Evolutionary conservation across 2,113 vertebrate genomes (phyloP), one percentile per base, ranked within the genome.

Genomic region (Origma solitaria): DNA sequence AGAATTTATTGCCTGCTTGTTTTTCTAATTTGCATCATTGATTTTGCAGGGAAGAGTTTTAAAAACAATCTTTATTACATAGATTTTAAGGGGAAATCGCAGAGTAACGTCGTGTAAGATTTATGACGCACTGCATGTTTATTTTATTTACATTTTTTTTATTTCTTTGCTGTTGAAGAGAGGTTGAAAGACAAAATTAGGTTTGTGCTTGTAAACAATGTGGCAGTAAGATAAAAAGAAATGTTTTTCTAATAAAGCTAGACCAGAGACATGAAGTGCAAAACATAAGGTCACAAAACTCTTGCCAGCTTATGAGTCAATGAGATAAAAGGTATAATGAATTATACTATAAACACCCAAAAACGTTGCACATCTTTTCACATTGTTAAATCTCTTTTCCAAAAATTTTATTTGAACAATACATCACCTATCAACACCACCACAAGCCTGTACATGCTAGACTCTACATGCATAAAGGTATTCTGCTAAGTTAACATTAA

Each of bases 1-100:
- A 99, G 98, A 99, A 99, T 99, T 98, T 99, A 99, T 99, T 98
- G 98, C 99, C 98, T 98, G 98, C 98, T 99, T 99, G 99, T 99
- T 99, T 99, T 99, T 99, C 98, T 99, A 98, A 99, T 99, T 99
- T 99, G 98, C 99, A 99, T 99, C 98, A 99, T 99, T 99, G 99
- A 99, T 99, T 99, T 98, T 98, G 98, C 97, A 98, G 96, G 95
- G 98, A 98, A 98, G 97, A 98, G 98, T 98, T 99, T 98, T 98
- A 98, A 98, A 98, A 98, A 98, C 98, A 98, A 98, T 98, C 98
- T 98, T 98, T 98, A 98, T 98, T 98, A 98, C 97, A 98, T 98
- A 97, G 97, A 98, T 98, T 98, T 98, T 98, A 98, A 98, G 97
- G 97, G 97, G 98, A 98, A 98, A 98, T 98, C 95, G 49, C 76